Evolutionary conservation across 1,140 invertebrate genomes (phyloP), one percentile per base, ranked within the genome.

Genomic region (Saxidomus purpurata): DNA sequence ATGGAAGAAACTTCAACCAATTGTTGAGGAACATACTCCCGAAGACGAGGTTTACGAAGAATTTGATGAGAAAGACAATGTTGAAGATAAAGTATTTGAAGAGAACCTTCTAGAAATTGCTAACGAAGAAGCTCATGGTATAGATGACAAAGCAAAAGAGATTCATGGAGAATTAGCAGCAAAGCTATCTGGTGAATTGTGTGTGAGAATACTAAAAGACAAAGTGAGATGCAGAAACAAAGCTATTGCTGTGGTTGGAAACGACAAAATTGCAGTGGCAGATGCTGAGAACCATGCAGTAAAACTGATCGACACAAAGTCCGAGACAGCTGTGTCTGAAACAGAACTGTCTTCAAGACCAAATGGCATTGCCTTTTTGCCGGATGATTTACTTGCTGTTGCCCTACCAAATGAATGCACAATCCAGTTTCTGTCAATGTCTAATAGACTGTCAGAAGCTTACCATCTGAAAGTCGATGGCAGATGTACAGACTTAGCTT

Each of bases 231-330:
- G 59, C 15, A 25, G 59, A 63, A 63, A 63, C 25, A 63, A 63
- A 15, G 59, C 59, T 6, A 63, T 63, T 63, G 59, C 59, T 9
- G n/a, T 63, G 4, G 59, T 63, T 63, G 59, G 28, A 2, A 63
- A 28, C 4, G 59, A 63, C 25, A 25, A 28, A 28, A 63, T 63
- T 28, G 59, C 59, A 2, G 59, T 63, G 25, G 59, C 25, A 25
- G 59, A 63, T n/a, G 19, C 59, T 8, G 59, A 63, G 28, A 63
- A 63, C 25, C 59, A n/a, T 63, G 59, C 59, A 8, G n/a, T 63
- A n/a, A 63, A 63, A 63, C 59, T 63, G 9, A 63, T 63, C 25
- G 59, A 63, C 15, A 63, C 59, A 63, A 63, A 63, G 25, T n/a
- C 8, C 4, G 59, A 63, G 22, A 28, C 9, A 28, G 22, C 59